Evolutionary conservation across 1,140 invertebrate genomes (phyloP).

Genomic region (Diabrotica undecimpunctata): DNA sequence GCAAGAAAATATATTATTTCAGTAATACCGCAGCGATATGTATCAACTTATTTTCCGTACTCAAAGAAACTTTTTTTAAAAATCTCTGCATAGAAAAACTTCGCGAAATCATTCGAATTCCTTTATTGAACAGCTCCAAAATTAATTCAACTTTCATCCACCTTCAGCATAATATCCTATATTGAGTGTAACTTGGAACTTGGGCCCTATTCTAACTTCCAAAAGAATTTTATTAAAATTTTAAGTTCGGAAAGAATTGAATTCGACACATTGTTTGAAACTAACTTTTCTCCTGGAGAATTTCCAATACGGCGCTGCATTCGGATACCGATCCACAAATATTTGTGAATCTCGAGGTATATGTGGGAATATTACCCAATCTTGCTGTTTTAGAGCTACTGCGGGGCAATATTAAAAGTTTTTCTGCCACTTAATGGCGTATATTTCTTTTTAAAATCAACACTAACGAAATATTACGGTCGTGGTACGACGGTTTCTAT

Average conservation of each 20-base stretch:
- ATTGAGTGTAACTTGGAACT: not conserved
- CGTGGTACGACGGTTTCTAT: too few relatives aligned
- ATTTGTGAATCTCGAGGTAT: conserved; percentile 12
- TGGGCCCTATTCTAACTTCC: not conserved
- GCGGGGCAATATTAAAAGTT: too few relatives aligned
- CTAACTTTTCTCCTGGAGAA: not conserved
- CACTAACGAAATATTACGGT: too few relatives aligned
- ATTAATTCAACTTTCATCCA: conserved; percentile 2
- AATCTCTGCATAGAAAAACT: too few relatives aligned
- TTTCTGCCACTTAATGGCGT: too few relatives aligned
- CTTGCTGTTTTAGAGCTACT: not conserved
- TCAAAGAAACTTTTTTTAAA: too few relatives aligned
- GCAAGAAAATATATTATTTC: too few relatives aligned
- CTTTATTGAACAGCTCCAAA: not conserved
- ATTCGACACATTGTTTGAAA: conserved; percentile 10
- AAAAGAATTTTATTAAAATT: conserved; percentile 3
- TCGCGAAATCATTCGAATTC: not conserved
- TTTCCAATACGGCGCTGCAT: conserved; percentile 7
- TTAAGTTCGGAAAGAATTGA: conserved; percentile 5
- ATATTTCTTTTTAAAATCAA: too few relatives aligned
- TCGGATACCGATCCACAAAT: conserved; percentile 13
- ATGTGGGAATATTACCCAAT: conserved; percentile 15
- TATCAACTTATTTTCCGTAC: too few relatives aligned
- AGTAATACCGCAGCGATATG: too few relatives aligned
- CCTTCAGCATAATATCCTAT: not conserved